Conservation (phyloP, 2,888 invertebrate species). For the Priocnemis perturbator region DNA sequence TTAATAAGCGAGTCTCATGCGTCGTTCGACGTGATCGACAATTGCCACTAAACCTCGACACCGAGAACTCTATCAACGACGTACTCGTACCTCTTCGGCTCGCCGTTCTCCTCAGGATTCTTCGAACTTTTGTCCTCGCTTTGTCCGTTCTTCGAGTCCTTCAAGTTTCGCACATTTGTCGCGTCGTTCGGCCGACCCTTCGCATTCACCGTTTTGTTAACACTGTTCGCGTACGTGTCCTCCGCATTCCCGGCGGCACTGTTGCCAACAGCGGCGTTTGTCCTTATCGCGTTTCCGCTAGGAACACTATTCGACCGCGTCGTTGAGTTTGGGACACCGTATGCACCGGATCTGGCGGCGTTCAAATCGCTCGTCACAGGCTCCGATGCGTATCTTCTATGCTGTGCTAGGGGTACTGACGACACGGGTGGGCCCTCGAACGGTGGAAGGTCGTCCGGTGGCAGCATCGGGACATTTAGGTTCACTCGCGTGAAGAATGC, state of each 20-base stretch:
- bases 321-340: constrained; percentile 42
- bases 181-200: constrained; percentile 41
- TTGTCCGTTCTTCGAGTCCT: constrained; percentile 42
- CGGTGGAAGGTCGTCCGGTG: constrained; percentile 78
- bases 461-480: constrained; percentile 85
- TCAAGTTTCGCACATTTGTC: constrained; percentile 25
- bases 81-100: constrained; percentile 84
- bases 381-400: constrained; percentile 67
- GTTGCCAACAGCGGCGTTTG: constrained; percentile 21
- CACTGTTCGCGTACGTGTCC: constrained; percentile 28
- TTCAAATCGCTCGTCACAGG: constrained; percentile 53
- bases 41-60: constrained; percentile 84
- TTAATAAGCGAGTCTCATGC: too few relatives aligned
- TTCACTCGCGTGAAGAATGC: constrained; percentile 94
- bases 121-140: constrained; percentile 32
- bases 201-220: constrained; percentile 45
- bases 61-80: constrained; percentile 89
- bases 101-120: constrained; percentile 58
- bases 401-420: constrained; percentile 50
- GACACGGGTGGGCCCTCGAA: constrained; percentile 41
- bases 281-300: constrained; percentile 32
- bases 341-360: constrained; percentile 34
- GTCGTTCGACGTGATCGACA: too few relatives aligned
- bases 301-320: constrained; percentile 40
- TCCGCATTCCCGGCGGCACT: constrained; percentile 31